These are phyloP conservation scores for Podilymbus podiceps DNA, from an alignment of 2,113 vertebrate genomes.

Conservation along the genomic window DNA sequence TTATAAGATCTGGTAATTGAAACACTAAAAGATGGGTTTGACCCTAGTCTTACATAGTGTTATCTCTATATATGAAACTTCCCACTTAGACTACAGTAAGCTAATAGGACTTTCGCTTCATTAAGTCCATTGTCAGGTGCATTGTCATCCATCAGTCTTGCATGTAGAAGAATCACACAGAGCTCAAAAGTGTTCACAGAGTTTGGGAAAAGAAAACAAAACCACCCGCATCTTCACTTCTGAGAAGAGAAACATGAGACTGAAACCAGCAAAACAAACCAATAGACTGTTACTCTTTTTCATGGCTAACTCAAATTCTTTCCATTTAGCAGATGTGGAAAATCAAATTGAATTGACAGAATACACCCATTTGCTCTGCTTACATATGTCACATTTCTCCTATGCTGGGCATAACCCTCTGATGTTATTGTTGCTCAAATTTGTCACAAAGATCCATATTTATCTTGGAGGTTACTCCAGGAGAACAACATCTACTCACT, in stretches of 20 bases:
- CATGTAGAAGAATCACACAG: background rate
- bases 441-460: background rate
- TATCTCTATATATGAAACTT: background rate
- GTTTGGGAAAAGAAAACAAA: background rate
- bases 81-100: background rate
- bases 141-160: background rate
- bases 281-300: background rate
- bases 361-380: background rate
- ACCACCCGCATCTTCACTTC: background rate
- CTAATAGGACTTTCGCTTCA: background rate
- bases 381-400: background rate
- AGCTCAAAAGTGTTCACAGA: background rate
- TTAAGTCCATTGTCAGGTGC: background rate
- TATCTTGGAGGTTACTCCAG: background rate
- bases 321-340: background rate
- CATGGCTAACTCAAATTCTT: background rate
- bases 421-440: background rate
- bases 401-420: background rate
- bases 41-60: background rate
- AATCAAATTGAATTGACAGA: background rate
- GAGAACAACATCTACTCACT: background rate
- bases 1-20: background rate
- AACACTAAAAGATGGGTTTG: background rate
- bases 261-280: background rate
- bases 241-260: background rate